Percentiles rank a stretch among this genome's conserved stretches.
These are phyloP conservation scores for Belonocnema kinseyi DNA, from an alignment of 1,140 invertebrate genomes.

Conservation along the genomic window DNA sequence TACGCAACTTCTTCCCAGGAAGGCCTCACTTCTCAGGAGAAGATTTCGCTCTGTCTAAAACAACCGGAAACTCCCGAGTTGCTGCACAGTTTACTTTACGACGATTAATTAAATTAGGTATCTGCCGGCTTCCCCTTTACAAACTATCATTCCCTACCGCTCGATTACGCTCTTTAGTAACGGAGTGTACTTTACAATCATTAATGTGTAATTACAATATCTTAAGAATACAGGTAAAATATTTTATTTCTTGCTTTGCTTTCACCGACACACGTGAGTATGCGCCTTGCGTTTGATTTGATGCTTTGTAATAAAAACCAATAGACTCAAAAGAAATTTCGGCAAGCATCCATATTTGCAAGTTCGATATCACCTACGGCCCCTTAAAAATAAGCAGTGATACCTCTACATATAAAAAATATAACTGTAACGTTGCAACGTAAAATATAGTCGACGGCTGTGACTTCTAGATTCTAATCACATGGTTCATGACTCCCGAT, in stretches of 20 bases:
- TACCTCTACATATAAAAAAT: conserved; percentile 23
- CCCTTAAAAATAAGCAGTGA: conserved; percentile 18
- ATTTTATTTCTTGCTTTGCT: conserved; percentile 2
- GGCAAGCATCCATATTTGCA: background rate
- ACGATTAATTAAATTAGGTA: conserved; percentile 54
- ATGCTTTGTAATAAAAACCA: background rate
- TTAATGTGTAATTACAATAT: conserved; percentile 7
- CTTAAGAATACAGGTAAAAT: conserved; percentile 24
- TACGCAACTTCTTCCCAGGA: conserved; percentile 46
- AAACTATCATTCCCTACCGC: background rate
- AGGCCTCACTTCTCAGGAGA: conserved; percentile 52
- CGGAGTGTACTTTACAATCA: conserved; percentile 15
- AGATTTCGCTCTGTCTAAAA: conserved; percentile 65
- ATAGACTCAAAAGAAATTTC: background rate
- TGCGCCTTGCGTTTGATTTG: conserved; percentile 8
- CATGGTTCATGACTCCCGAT: conserved; percentile 9
- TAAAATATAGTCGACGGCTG: conserved; percentile 22
- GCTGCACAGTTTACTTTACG: conserved; percentile 67
- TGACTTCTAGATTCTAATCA: conserved; percentile 27
- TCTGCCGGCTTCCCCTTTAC: no score
- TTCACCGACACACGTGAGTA: background rate
- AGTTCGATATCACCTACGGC: background rate
- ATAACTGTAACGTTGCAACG: conserved; percentile 29
- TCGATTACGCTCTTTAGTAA: conserved; percentile 28
- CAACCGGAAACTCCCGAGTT: conserved; percentile 70